Percentiles rank a stretch among this genome's conserved stretches.
Conservation (phyloP, 2,888 invertebrate genomes). For the Drosophila glabriapex region DNA sequence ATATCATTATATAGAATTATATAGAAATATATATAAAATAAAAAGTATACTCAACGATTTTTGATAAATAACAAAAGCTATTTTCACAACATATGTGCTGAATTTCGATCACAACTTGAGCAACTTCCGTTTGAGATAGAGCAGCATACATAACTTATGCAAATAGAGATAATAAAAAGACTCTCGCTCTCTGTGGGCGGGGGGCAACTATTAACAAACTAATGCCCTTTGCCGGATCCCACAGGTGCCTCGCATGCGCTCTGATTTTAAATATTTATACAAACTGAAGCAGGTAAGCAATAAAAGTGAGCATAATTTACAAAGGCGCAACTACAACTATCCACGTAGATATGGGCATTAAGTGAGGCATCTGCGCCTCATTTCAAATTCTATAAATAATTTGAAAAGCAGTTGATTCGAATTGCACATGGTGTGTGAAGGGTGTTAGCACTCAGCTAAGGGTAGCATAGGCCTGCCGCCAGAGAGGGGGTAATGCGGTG, state of each 20-base stretch:
- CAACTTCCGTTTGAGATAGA: constrained; percentile 2
- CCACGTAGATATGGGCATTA: constrained; percentile 25
- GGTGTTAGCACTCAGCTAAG: background rate
- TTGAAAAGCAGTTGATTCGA: constrained; percentile 73
- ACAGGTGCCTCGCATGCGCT: constrained; percentile 57
- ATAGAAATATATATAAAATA: background rate
- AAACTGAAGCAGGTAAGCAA: constrained; percentile 48
- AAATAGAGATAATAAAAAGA: background rate
- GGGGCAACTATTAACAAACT: constrained; percentile 9
- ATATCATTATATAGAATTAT: background rate
- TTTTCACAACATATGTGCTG: background rate
- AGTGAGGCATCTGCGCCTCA: constrained; percentile 56
- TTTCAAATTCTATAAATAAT: constrained; percentile 80
- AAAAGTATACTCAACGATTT: background rate
- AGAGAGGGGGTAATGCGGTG: background rate
- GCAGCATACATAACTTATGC: background rate
- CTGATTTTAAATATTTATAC: constrained; percentile 65
- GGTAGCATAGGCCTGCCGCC: background rate
- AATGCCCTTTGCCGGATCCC: constrained; percentile 47
- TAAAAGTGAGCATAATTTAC: constrained; percentile 73
- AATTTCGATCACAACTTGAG: background rate
- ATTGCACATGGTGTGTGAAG: constrained; percentile 39
- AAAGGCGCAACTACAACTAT: constrained; percentile 32
- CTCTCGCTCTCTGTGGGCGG: background rate
- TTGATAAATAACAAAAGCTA: background rate